Evolutionary conservation across 1,140 invertebrate genomes (phyloP).

Genomic region (Tachypleus tridentatus): DNA sequence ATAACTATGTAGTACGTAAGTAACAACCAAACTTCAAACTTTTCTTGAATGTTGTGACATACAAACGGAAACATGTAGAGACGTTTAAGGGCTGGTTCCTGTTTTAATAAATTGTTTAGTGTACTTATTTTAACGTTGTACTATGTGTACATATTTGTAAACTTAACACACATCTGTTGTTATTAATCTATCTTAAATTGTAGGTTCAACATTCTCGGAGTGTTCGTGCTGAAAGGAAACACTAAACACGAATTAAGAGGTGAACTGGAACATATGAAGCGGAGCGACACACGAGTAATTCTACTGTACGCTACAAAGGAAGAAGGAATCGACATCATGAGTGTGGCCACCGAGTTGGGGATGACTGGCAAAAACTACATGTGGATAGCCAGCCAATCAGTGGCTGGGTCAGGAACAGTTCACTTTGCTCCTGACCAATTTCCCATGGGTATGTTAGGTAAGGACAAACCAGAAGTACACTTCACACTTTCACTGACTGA

Average conservation of each 20-base stretch:
- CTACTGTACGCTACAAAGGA: constrained; percentile 79
- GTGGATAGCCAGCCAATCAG: constrained; percentile 93
- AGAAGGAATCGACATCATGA: constrained; percentile 72
- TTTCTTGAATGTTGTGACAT: too few relatives aligned
- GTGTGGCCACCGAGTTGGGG: constrained; percentile 62
- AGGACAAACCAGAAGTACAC: constrained; percentile 29
- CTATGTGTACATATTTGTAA: too few relatives aligned
- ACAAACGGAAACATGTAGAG: too few relatives aligned
- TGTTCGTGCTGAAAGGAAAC: constrained; percentile 18
- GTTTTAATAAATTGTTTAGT: too few relatives aligned
- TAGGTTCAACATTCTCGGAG: constrained; percentile 22
- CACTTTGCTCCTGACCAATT: constrained; percentile 61
- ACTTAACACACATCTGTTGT: too few relatives aligned
- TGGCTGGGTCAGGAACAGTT: constrained; percentile 50
- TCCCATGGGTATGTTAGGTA: constrained; percentile 85
- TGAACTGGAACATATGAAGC: constrained; percentile 49
- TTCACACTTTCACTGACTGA: too few relatives aligned
- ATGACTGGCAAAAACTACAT: constrained; percentile 90
- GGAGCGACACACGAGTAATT: constrained; percentile 85
- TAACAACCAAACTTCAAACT: too few relatives aligned
- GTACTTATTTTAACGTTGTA: too few relatives aligned
- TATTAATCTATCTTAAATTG: too few relatives aligned
- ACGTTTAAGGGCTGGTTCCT: too few relatives aligned
- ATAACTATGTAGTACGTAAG: too few relatives aligned
- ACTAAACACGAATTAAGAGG: constrained; percentile 9